Evolutionary conservation across 2,888 invertebrate genomes (phyloP).

Genomic region (Athalia circularis): DNA sequence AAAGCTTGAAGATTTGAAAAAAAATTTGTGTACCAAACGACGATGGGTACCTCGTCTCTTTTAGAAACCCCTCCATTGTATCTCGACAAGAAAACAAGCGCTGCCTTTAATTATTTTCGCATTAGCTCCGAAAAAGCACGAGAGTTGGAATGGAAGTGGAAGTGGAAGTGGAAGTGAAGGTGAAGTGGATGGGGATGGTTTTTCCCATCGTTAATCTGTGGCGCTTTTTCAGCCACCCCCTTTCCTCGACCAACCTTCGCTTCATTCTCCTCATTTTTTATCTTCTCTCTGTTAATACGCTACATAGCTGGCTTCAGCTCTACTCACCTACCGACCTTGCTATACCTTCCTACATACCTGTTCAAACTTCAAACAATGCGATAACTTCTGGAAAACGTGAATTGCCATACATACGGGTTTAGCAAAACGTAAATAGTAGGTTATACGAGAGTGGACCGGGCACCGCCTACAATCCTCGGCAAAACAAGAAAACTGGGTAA

Average conservation of each 20-base stretch:
- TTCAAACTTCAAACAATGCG: slow-evolving; percentile 40
- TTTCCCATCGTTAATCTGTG: background rate
- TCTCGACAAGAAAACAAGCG: background rate
- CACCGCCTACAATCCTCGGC: too few species aligned
- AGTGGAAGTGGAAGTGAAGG: too few species aligned
- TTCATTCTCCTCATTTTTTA: slow-evolving; percentile 34
- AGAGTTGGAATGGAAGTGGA: too few species aligned
- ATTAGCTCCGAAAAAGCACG: slow-evolving; percentile 6
- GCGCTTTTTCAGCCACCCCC: background rate
- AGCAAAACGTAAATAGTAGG: slow-evolving; percentile 15
- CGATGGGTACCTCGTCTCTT: too few species aligned
- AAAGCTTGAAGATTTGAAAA: too few species aligned
- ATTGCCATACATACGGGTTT: background rate
- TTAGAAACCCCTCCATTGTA: too few species aligned
- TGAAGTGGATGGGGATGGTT: background rate
- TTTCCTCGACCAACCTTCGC: background rate
- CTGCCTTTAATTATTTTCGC: background rate
- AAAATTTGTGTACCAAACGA: too few species aligned
- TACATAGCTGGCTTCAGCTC: too few species aligned
- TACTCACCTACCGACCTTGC: slow-evolving; percentile 22
- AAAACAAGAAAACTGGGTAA: too few species aligned
- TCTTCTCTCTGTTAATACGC: slow-evolving; percentile 1
- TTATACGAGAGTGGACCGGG: background rate
- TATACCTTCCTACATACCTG: slow-evolving; percentile 39
- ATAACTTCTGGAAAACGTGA: slow-evolving; percentile 25